These are phyloP conservation scores for Platycnemis pennipes DNA, from an alignment of 2,888 invertebrate genomes.

Conservation along the genomic window DNA sequence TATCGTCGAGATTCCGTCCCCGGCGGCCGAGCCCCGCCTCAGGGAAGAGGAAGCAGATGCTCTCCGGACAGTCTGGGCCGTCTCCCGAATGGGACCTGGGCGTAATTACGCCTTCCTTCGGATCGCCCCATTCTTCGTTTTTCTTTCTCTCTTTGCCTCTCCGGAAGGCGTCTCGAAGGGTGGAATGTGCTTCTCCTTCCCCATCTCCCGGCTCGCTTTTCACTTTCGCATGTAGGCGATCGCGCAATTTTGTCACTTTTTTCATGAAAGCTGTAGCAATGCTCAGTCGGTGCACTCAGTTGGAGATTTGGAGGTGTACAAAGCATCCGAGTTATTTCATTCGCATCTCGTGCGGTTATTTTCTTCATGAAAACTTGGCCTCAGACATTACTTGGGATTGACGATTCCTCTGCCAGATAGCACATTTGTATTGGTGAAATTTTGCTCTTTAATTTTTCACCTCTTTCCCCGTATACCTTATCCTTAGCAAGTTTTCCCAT, in stretches of 20 bases:
- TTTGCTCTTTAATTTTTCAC: too few relatives aligned
- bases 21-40: neutral
- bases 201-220: neutral
- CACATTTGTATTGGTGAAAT: too few relatives aligned
- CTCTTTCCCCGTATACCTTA: too few relatives aligned
- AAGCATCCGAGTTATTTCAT: too few relatives aligned
- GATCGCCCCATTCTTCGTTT: neutral
- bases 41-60: neutral
- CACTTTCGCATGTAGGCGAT: neutral
- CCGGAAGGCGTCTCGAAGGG: neutral
- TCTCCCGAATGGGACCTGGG: neutral
- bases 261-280: neutral
- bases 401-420: too few relatives aligned
- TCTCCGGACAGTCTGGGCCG: neutral
- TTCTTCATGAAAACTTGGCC: too few relatives aligned
- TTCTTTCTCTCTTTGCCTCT: neutral
- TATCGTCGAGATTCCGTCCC: conserved; percentile 1
- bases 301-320: neutral
- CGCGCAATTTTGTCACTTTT: neutral
- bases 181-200: neutral
- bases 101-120: neutral
- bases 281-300: neutral
- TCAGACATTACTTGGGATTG: too few relatives aligned
- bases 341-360: too few relatives aligned
- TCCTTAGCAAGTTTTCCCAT: too few relatives aligned